These are phyloP conservation scores for Molossus molossus DNA, from an alignment of 2,797 vertebrate genomes.

Conservation along the genomic window DNA sequence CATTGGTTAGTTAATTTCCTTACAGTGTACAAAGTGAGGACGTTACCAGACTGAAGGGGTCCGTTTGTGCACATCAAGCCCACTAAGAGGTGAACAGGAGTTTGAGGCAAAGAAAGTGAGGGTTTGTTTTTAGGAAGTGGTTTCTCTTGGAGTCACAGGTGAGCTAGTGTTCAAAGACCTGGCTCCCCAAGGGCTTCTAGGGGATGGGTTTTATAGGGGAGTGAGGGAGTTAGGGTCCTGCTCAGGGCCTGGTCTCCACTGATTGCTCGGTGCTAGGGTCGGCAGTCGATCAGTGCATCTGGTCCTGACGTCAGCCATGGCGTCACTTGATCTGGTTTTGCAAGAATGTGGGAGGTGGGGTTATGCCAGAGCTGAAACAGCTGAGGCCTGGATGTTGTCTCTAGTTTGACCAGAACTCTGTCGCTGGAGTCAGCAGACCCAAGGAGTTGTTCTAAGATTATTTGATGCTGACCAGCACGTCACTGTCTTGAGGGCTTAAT, in stretches of 20 bases:
- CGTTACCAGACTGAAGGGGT: neutral
- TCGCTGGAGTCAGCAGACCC: neutral
- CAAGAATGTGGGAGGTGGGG: neutral
- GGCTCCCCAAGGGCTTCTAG: neutral
- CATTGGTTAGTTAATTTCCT: constrained; percentile 35
- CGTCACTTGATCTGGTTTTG: neutral
- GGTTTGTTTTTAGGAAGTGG: neutral
- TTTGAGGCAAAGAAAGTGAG: neutral
- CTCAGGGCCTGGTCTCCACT: neutral
- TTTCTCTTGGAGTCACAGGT: neutral
- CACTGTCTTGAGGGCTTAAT: neutral
- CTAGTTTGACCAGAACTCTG: neutral
- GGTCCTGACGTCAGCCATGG: neutral
- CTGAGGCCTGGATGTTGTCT: neutral
- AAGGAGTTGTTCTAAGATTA: neutral
- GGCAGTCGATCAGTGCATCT: neutral
- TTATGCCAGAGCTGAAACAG: neutral
- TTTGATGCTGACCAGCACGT: neutral
- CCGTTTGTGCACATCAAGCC: neutral
- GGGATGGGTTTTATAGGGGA: neutral
- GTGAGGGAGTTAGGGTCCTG: neutral
- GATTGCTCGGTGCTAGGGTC: neutral
- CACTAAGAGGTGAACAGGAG: neutral
- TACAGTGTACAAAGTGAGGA: neutral
- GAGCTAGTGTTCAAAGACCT: neutral